These are phyloP conservation scores for Mohoua ochrocephala DNA, from an alignment of 2,113 vertebrate genomes.

Conservation along the genomic window DNA sequence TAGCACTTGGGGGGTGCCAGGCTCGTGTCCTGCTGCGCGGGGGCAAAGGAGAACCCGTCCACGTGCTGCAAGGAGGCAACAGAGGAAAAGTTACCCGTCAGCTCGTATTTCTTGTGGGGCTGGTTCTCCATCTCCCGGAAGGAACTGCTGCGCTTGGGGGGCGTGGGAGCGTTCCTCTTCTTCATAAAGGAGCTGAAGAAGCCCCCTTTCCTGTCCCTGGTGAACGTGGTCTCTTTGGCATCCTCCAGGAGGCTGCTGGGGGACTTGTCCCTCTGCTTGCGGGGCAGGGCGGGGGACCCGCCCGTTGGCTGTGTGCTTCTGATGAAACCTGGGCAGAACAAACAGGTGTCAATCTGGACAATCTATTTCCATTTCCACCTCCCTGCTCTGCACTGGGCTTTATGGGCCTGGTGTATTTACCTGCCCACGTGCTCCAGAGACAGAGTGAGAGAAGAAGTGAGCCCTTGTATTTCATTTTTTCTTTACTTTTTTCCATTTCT, in stretches of 20 bases:
- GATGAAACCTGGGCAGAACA: conserved; percentile 76
- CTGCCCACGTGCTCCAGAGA: neutral
- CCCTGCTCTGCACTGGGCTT: neutral
- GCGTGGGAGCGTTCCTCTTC: conserved; percentile 92
- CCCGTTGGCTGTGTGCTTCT: conserved; percentile 72
- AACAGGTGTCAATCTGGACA: neutral
- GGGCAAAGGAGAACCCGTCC: conserved; percentile 85
- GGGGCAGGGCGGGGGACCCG: conserved; percentile 90
- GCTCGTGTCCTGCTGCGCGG: conserved; percentile 82
- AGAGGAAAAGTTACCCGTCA: conserved; percentile 82
- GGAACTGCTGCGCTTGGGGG: conserved; percentile 94
- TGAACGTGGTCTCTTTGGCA: conserved; percentile 90
- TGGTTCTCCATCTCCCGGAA: conserved; percentile 98
- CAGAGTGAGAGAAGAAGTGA: neutral
- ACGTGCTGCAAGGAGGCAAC: conserved; percentile 82
- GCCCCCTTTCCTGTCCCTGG: conserved; percentile 91
- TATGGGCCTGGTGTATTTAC: neutral
- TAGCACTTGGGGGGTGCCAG: conserved; percentile 87
- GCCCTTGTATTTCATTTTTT: neutral
- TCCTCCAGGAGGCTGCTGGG: conserved; percentile 90
- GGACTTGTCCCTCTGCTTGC: conserved; percentile 95
- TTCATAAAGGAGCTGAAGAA: conserved; percentile 99
- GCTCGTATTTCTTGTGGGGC: conserved; percentile 94
- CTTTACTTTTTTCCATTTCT: neutral
- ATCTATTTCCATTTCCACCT: neutral